Percentiles rank a stretch among this genome's conserved stretches.
Evolutionary conservation across 2,888 invertebrate species (phyloP).

Genomic region (Corbicula japonica): DNA sequence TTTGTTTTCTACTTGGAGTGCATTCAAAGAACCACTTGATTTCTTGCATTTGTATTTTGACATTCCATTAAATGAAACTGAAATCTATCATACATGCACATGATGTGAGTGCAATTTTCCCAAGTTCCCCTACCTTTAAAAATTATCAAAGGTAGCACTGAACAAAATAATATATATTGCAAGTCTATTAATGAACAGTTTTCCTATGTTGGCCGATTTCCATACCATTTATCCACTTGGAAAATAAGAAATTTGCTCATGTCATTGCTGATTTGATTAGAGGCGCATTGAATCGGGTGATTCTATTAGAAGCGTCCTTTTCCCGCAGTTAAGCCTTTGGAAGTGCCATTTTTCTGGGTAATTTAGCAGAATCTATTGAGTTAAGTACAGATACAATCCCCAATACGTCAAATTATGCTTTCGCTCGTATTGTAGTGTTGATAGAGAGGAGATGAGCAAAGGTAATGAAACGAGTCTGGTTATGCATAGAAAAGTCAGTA

Average conservation of each 20-base stretch:
- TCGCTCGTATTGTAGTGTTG: neutral
- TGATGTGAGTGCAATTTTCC: no score
- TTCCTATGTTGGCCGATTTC: no score
- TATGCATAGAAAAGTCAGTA: no score
- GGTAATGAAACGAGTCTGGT: constrained; percentile 14
- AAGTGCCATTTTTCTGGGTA: constrained; percentile 51
- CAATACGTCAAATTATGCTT: constrained; percentile 41
- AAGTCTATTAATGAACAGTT: no score
- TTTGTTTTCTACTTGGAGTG: no score
- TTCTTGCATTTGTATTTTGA: no score
- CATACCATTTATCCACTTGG: constrained; percentile 53
- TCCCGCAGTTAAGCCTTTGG: constrained; percentile 38
- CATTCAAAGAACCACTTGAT: no score
- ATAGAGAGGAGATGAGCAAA: neutral
- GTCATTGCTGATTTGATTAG: constrained; percentile 60
- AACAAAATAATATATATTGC: no score
- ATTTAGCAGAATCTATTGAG: constrained; percentile 46
- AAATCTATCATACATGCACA: no score
- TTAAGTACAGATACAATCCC: constrained; percentile 47
- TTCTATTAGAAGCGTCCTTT: constrained; percentile 50
- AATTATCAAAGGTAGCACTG: no score
- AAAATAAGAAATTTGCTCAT: constrained; percentile 55
- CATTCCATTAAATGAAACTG: no score
- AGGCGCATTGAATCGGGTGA: constrained; percentile 42
- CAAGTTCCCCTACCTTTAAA: no score